These are phyloP conservation scores for Dicycla oo DNA, from an alignment of 2,888 invertebrate genomes.

Conservation along the genomic window DNA sequence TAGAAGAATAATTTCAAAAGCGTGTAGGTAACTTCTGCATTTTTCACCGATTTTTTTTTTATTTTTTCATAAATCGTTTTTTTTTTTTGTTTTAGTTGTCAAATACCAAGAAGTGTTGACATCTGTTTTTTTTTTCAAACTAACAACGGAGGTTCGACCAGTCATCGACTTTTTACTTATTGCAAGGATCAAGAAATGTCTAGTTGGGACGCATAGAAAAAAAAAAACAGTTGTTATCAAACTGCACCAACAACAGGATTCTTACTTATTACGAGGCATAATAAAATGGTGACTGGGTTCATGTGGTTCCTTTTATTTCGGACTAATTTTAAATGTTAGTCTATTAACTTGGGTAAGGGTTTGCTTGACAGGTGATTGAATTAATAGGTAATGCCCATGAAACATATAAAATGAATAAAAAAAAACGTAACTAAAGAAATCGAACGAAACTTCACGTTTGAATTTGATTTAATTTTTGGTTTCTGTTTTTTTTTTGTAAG, in stretches of 20 bases:
- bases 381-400: neutral
- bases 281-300: neutral
- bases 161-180: neutral
- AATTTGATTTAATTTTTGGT: neutral
- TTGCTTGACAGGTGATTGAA: conserved; percentile 23
- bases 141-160: too few species aligned
- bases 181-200: neutral
- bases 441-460: neutral
- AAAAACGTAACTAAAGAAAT: neutral
- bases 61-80: neutral
- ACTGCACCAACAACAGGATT: neutral
- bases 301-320: neutral
- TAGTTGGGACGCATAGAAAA: neutral
- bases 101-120: neutral
- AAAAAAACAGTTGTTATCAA: neutral
- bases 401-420: neutral
- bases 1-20: neutral
- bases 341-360: neutral
- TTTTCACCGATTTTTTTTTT: neutral
- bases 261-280: neutral
- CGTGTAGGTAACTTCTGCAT: neutral
- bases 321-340: conserved; percentile 16
- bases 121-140: neutral
- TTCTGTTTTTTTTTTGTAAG: neutral
- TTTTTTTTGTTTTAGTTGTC: neutral